Percentiles rank a stretch among this genome's conserved stretches.
Conservation (phyloP, 2,113 vertebrate species). For the Anoplopoma fimbria region DNA sequence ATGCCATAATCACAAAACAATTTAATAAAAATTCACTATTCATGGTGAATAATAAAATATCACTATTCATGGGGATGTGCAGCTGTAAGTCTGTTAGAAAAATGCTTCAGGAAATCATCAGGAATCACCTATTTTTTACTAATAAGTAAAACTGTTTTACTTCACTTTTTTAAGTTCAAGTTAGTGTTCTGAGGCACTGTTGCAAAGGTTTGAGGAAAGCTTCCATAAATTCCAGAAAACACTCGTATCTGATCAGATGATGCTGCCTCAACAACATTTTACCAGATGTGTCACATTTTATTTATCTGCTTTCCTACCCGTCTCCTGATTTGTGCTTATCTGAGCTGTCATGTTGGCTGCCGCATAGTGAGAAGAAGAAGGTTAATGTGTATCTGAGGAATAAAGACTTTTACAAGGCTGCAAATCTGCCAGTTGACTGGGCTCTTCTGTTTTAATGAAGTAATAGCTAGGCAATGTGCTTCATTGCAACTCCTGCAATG, state of each 20-base stretch:
- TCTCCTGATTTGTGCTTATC: conserved; percentile 46
- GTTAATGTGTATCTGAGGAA: conserved; percentile 10
- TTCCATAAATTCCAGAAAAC: conserved; percentile 25
- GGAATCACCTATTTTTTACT: neutral
- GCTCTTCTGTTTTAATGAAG: conserved; percentile 64
- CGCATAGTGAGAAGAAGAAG: conserved; percentile 9
- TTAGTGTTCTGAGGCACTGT: neutral
- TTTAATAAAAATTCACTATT: no score
- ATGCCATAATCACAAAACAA: neutral
- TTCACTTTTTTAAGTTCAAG: neutral
- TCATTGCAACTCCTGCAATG: conserved; percentile 50
- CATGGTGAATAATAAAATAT: no score
- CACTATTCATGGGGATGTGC: neutral
- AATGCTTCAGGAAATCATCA: neutral
- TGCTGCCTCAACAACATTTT: conserved; percentile 15
- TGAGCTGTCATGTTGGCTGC: conserved; percentile 27
- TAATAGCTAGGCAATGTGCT: conserved; percentile 48
- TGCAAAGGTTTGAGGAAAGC: neutral
- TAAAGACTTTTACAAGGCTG: conserved; percentile 29
- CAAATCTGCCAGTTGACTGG: conserved; percentile 51
- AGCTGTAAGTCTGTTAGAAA: neutral
- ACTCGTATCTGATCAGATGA: conserved; percentile 39
- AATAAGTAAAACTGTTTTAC: no score
- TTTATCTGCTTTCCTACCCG: conserved; percentile 20
- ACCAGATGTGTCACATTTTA: conserved; percentile 11